Percentiles rank a stretch among this genome's conserved stretches.
Evolutionary conservation across 2,888 invertebrate species (phyloP).

Genomic region (Lasioglossum villosulum): DNA sequence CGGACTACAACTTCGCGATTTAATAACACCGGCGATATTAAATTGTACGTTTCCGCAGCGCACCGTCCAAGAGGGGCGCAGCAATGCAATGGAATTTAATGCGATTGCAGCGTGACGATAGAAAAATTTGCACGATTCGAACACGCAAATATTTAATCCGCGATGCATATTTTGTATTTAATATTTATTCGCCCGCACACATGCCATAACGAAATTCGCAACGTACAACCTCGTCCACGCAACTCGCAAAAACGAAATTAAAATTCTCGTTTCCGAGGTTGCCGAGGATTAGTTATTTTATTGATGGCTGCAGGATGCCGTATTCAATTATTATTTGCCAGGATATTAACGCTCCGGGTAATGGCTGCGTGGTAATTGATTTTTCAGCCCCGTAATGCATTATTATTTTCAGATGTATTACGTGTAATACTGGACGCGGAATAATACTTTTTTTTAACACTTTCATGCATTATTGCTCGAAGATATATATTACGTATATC

Average conservation of each 20-base stretch:
- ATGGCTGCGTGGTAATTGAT: not conserved
- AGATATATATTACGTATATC: too few relatives aligned
- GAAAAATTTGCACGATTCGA: not conserved
- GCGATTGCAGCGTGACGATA: not conserved
- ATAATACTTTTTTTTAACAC: too few relatives aligned
- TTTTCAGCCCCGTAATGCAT: not conserved
- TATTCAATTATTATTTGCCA: not conserved
- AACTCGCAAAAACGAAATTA: not conserved
- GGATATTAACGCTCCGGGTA: not conserved
- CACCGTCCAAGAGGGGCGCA: not conserved
- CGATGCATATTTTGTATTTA: not conserved
- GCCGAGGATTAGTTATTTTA: not conserved
- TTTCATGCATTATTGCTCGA: too few relatives aligned
- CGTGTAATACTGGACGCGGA: too few relatives aligned
- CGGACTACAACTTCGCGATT: not conserved
- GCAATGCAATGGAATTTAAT: not conserved
- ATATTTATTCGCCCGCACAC: not conserved
- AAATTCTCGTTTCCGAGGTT: not conserved
- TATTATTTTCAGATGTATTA: too few relatives aligned
- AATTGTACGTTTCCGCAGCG: not conserved
- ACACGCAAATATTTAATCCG: slow-evolving; percentile 9
- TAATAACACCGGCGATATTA: slow-evolving; percentile 9
- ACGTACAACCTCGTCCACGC: not conserved
- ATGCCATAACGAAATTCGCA: not conserved
- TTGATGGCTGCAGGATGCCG: not conserved